Evolutionary conservation across 2,113 vertebrate genomes (phyloP).

Genomic region (Polypterus senegalus): DNA sequence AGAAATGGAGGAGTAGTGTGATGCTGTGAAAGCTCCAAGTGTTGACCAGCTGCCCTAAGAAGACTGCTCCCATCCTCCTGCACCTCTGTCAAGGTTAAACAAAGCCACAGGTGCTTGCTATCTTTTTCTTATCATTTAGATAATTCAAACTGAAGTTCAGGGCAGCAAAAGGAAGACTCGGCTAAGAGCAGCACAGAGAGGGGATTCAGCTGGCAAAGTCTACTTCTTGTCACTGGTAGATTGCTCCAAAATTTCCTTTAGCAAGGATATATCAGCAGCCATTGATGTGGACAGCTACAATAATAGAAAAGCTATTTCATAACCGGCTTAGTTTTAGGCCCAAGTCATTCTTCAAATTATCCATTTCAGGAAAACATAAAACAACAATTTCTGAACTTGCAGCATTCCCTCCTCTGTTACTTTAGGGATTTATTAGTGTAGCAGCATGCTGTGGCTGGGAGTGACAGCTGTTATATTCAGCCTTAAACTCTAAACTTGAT

Average conservation of each 20-base stretch:
- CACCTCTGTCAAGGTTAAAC: too few relatives aligned
- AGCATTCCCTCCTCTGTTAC: neutral
- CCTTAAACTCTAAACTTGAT: neutral
- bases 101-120: conserved; percentile 12
- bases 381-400: neutral
- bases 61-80: too few relatives aligned
- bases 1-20: too few relatives aligned
- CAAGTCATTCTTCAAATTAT: neutral
- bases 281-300: neutral
- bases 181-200: neutral
- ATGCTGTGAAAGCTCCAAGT: too few relatives aligned
- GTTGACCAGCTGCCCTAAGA: too few relatives aligned
- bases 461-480: neutral
- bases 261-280: neutral
- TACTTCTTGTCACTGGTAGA: neutral
- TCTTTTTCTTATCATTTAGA: conserved; percentile 1
- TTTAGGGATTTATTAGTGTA: neutral
- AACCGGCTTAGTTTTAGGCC: neutral
- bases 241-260: neutral
- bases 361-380: neutral
- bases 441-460: neutral
- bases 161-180: conserved; percentile 6
- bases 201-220: neutral
- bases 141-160: too few relatives aligned
- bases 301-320: conserved; percentile 3